Evolutionary conservation across 2,888 invertebrate genomes (phyloP).

Genomic region (Xestoiulus laeticollis): DNA sequence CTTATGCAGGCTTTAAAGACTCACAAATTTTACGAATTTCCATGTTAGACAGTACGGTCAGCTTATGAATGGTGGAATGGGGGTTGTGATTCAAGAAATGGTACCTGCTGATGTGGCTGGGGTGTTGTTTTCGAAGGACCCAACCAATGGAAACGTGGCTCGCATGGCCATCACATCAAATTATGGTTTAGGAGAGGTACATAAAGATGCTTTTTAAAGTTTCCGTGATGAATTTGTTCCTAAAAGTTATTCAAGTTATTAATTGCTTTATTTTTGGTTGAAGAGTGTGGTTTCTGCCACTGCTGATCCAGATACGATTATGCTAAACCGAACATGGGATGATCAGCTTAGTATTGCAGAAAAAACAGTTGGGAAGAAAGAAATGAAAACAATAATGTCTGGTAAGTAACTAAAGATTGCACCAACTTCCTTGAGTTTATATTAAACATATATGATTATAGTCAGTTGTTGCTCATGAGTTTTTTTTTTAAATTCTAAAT

Average conservation of each 20-base stretch:
- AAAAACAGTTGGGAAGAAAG: constrained; percentile 65
- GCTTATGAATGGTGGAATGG: constrained; percentile 74
- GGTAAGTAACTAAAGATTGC: constrained; percentile 59
- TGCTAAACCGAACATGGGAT: not conserved
- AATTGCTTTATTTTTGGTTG: not conserved
- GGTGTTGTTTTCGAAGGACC: constrained; percentile 83
- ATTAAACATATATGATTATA: no score
- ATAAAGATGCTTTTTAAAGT: not conserved
- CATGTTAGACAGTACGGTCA: constrained; percentile 76
- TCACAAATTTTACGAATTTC: not conserved
- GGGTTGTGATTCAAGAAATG: constrained; percentile 83
- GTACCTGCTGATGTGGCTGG: constrained; percentile 74
- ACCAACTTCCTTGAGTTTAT: no score
- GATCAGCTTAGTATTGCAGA: constrained; percentile 32
- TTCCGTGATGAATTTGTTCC: not conserved
- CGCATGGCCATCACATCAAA: constrained; percentile 79
- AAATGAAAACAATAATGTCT: constrained; percentile 67
- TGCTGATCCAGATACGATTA: constrained; percentile 51
- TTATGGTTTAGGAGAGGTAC: constrained; percentile 83
- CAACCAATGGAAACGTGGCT: constrained; percentile 75
- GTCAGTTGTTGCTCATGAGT: not conserved
- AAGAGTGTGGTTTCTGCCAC: constrained; percentile 52
- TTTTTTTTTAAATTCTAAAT: not conserved
- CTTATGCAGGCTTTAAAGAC: no score
- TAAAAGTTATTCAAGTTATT: no score